phyloP scores from a whole-genome alignment of 2,888 invertebrate genomes.

The Andrena bicolor region DNA sequence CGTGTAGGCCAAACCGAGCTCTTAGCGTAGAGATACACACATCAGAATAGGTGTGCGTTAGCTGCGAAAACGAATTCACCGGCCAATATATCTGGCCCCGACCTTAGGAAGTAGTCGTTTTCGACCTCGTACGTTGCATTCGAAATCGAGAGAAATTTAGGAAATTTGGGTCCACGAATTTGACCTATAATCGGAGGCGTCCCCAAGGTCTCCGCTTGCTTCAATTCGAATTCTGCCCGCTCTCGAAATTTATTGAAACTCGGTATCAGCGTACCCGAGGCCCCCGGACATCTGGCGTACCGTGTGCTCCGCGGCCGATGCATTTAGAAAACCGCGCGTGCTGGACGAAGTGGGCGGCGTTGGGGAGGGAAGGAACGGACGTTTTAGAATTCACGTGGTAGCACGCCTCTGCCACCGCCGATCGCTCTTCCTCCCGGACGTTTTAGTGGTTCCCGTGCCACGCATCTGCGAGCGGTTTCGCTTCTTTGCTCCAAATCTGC shows the following conservation, averaged over 20 bases:
- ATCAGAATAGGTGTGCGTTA: too few species aligned
- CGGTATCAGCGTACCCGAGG: conserved; percentile 17
- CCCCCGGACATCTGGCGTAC: conserved; percentile 45
- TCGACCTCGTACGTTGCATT: conserved; percentile 32
- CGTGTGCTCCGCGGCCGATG: conserved; percentile 32
- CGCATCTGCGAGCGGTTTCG: conserved; percentile 76
- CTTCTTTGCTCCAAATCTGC: conserved; percentile 55
- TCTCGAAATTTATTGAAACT: conserved; percentile 69
- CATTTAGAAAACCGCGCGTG: conserved; percentile 32
- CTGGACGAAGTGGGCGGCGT: conserved; percentile 14
- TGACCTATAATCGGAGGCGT: conserved; percentile 25
- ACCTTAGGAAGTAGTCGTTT: background rate
- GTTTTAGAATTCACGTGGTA: conserved; percentile 82
- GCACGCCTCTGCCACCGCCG: conserved; percentile 59
- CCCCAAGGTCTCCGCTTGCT: conserved; percentile 29
- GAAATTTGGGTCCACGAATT: conserved; percentile 35
- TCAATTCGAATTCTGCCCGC: conserved; percentile 58
- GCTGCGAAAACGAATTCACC: too few species aligned
- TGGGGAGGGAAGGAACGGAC: conserved; percentile 44
- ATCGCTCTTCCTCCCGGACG: conserved; percentile 64
- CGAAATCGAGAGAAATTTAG: conserved; percentile 25
- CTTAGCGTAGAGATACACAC: too few species aligned
- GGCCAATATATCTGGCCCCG: too few species aligned
- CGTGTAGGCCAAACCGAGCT: too few species aligned
- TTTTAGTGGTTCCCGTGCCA: conserved; percentile 81